Evolutionary conservation across 2,113 vertebrate species (phyloP), one percentile per base, ranked within the genome.

Genomic region (Cyanocitta stelleri): DNA sequence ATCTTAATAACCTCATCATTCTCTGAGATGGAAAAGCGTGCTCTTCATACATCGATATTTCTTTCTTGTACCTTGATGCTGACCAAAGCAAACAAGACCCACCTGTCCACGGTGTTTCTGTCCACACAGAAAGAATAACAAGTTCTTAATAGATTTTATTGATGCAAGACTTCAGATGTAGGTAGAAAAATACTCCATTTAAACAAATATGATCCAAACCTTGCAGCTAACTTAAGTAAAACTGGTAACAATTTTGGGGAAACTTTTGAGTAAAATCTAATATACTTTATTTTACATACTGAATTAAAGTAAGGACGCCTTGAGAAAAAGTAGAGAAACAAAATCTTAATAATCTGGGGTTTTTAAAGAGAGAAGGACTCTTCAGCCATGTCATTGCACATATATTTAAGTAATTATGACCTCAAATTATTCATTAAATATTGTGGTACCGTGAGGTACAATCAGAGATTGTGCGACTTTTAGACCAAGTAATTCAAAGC

Each of bases 71-170:
- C 73, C 67, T 79, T 94, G 66, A 85, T 67, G 58, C 37, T 82
- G 90, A 90, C 73, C 92, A 97, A 96, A 89, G 78, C 59, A 97
- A 98, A 97, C 68, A 96, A 82, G 66, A 23, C 14, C 32, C 93
- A 97, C 67, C 95, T 98, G 94, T 95, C 35, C 49, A 69, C 13
- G 1, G 46, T 44, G 41, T 58, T 63, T 74, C 71, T 87, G 72
- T 69, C 83, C 48, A 86, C 41, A 85, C 7, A 79, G 63, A 73
- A 51, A 92, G 68, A 94, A 93, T 93, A 95, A 77, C 41, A 76
- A 41, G 48, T 66, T 64, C 49, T 62, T 94, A 75, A 51, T 51
- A 92, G 79, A 85, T 44, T 91, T 79, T 78, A 80, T 22, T 86
- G 75, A 85, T n/a, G 67, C 3, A 75, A 62, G 48, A 29, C 37